These are phyloP conservation scores for Drosophila seguyi DNA, from an alignment of 1,140 invertebrate species.

Conservation along the genomic window DNA sequence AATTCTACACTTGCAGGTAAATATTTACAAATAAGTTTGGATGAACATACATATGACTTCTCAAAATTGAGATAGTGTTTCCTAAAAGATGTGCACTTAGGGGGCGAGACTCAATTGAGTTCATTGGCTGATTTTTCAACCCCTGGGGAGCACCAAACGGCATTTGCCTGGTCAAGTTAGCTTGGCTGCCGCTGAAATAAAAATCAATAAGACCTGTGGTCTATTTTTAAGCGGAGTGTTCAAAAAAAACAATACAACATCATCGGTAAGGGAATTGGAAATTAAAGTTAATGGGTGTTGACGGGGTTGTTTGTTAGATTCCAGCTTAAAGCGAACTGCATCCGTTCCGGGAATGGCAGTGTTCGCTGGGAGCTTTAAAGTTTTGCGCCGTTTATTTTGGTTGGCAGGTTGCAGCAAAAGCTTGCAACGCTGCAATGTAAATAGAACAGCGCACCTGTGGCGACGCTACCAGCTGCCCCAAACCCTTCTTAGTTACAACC, in stretches of 20 bases:
- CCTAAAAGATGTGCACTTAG: neutral
- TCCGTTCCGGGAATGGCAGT: slow-evolving; percentile 1
- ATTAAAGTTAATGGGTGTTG: slow-evolving; percentile 4
- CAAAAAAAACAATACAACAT: slow-evolving; percentile 10
- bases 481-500: neutral
- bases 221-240: slow-evolving; percentile 51
- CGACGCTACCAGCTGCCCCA: neutral
- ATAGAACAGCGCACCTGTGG: slow-evolving; percentile 45
- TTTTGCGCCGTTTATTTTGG: slow-evolving; percentile 15
- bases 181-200: slow-evolving; percentile 11
- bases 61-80: neutral
- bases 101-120: neutral
- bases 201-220: slow-evolving; percentile 57
- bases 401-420: slow-evolving; percentile 23
- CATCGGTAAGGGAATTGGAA: slow-evolving; percentile 11
- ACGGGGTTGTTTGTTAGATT: neutral
- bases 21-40: too few relatives aligned
- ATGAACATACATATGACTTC: too few relatives aligned
- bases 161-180: slow-evolving; percentile 13
- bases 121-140: slow-evolving; percentile 14
- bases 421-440: slow-evolving; percentile 46
- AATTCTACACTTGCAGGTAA: too few relatives aligned
- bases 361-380: slow-evolving; percentile 22
- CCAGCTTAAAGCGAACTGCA: neutral
- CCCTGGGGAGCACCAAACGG: slow-evolving; percentile 14